Evolutionary conservation across 2,888 invertebrate species (phyloP).

Genomic region (Merodon equestris): DNA sequence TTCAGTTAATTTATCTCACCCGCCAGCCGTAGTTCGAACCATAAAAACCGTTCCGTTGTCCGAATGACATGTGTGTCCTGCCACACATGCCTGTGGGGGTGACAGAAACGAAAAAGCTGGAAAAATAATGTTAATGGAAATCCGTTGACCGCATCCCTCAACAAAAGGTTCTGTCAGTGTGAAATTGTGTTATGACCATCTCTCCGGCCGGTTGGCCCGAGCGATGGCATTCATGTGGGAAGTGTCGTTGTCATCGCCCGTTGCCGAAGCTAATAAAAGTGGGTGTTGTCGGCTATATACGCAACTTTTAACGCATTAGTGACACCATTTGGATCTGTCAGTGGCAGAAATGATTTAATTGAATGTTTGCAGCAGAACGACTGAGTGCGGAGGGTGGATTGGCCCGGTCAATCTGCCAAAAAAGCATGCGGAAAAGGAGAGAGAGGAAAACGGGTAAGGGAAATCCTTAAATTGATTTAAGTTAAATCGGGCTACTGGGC

Average conservation of each 20-base stretch:
- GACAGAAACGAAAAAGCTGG: constrained; percentile 35
- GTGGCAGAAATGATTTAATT: constrained; percentile 68
- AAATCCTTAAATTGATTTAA: constrained; percentile 42
- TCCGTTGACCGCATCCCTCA: constrained; percentile 60
- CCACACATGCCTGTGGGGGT: constrained; percentile 4
- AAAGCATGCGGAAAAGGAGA: not conserved
- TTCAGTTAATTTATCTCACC: constrained; percentile 27
- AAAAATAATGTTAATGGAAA: constrained; percentile 64
- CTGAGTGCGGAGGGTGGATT: constrained; percentile 10
- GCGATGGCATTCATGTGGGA: constrained; percentile 13
- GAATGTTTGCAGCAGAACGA: constrained; percentile 55
- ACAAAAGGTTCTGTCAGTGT: constrained; percentile 66
- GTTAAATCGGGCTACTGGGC: constrained; percentile 21
- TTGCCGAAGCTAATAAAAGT: constrained; percentile 59
- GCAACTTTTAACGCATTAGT: constrained; percentile 68
- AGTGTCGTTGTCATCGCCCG: not conserved
- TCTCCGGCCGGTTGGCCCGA: constrained; percentile 9
- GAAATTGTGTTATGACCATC: constrained; percentile 63
- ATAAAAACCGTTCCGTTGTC: constrained; percentile 11
- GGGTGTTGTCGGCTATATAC: constrained; percentile 44
- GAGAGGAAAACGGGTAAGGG: not conserved
- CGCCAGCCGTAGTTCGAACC: constrained; percentile 1
- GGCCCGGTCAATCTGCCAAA: constrained; percentile 26
- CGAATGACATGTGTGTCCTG: constrained; percentile 11
- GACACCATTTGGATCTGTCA: constrained; percentile 69